phyloP scores from a whole-genome alignment of 2,888 invertebrate genomes.

The Meta bourneti region DNA sequence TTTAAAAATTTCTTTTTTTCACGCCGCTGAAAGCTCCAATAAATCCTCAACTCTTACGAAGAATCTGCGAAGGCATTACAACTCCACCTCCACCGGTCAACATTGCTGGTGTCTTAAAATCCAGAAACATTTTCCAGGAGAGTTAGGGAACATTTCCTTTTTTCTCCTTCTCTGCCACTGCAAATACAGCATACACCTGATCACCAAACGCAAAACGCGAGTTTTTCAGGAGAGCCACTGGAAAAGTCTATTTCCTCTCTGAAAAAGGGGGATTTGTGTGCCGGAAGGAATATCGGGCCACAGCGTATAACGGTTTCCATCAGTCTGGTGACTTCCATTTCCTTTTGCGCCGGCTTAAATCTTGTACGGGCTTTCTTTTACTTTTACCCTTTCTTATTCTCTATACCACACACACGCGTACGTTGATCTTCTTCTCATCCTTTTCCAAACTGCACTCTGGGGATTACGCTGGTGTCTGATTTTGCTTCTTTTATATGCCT shows the following conservation, averaged over 20 bases:
- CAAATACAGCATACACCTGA: constrained; percentile 49
- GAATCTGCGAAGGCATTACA: neutral
- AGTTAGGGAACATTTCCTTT: neutral
- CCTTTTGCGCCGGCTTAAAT: constrained; percentile 52
- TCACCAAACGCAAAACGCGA: constrained; percentile 45
- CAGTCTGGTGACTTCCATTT: constrained; percentile 63
- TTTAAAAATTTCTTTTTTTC: too few relatives aligned
- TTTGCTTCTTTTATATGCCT: neutral
- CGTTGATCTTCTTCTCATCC: constrained; percentile 26
- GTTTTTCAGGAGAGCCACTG: constrained; percentile 15
- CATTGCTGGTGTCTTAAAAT: constrained; percentile 31
- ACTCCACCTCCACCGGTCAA: constrained; percentile 10
- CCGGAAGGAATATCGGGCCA: constrained; percentile 58
- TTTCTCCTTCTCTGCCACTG: neutral
- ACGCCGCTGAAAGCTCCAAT: neutral
- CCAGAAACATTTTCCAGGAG: constrained; percentile 10
- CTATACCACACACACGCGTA: neutral
- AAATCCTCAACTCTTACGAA: neutral
- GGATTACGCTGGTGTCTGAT: constrained; percentile 34
- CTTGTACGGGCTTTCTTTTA: constrained; percentile 18
- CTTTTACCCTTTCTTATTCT: constrained; percentile 15
- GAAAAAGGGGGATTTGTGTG: constrained; percentile 40
- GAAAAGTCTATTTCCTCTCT: constrained; percentile 62
- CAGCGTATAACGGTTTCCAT: constrained; percentile 46
- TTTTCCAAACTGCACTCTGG: constrained; percentile 49